Conservation (phyloP, 1,140 invertebrate species). For the Nasonia vitripennis region DNA sequence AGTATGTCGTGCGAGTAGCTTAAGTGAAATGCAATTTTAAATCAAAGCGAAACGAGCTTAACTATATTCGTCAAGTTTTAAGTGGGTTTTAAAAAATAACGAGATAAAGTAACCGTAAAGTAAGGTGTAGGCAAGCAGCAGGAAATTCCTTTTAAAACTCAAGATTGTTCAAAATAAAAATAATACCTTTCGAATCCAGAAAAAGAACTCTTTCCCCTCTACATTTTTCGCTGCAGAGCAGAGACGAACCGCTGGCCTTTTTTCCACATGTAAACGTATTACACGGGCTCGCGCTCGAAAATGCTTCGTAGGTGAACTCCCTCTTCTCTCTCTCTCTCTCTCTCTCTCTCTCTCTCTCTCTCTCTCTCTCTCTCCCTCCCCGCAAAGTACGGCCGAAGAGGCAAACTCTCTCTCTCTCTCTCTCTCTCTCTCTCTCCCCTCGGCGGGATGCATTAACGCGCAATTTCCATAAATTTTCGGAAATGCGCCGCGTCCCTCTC, state of each 20-base stretch:
- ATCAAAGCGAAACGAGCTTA: neutral
- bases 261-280: constrained; percentile 13
- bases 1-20: neutral
- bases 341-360: neutral
- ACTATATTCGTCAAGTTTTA: constrained; percentile 8
- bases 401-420: neutral
- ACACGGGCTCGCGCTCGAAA: constrained; percentile 18
- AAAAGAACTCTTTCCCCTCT: neutral
- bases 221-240: neutral
- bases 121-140: too few relatives aligned
- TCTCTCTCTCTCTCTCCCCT: neutral
- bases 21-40: neutral
- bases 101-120: neutral
- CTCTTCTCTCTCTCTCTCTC: neutral
- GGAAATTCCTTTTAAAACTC: neutral
- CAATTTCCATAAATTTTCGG: constrained; percentile 56
- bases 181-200: neutral
- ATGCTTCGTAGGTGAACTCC: constrained; percentile 19
- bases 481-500: constrained; percentile 43
- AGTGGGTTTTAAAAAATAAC: constrained; percentile 11
- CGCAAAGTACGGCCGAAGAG: constrained; percentile 30
- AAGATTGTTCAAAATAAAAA: neutral
- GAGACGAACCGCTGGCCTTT: neutral
- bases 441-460: constrained; percentile 52
- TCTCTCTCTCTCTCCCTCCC: neutral